These are phyloP conservation scores for Catocala fraxini DNA, from an alignment of 2,888 invertebrate species.

Conservation along the genomic window DNA sequence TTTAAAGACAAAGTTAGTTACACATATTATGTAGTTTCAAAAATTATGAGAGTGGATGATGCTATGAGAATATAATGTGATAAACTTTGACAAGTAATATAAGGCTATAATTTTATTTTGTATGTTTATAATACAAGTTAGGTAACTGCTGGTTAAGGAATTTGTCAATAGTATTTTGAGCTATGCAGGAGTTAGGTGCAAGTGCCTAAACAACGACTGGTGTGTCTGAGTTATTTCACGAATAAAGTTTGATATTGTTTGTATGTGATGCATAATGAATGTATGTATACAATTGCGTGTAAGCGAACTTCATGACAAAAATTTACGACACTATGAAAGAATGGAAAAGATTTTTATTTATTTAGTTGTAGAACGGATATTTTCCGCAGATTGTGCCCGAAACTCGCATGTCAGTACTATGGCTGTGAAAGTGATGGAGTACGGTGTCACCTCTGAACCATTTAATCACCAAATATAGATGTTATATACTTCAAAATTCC, in stretches of 20 bases:
- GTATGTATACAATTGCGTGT: slow-evolving; percentile 27
- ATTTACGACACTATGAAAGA: slow-evolving; percentile 21
- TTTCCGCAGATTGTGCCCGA: slow-evolving; percentile 34
- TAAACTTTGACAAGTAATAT: slow-evolving; percentile 44
- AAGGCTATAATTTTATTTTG: slow-evolving; percentile 26
- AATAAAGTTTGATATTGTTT: slow-evolving; percentile 13
- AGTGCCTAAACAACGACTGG: slow-evolving; percentile 15
- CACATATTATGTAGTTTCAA: slow-evolving; percentile 32
- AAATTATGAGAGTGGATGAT: slow-evolving; percentile 27
- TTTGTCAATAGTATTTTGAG: slow-evolving; percentile 19
- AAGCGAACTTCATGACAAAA: slow-evolving; percentile 74
- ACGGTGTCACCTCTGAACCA: slow-evolving; percentile 60
- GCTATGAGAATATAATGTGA: slow-evolving; percentile 38
- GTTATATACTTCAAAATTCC: slow-evolving; percentile 14
- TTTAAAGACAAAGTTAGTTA: slow-evolving; percentile 24
- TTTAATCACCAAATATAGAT: slow-evolving; percentile 55
- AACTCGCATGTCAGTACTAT: slow-evolving; percentile 53
- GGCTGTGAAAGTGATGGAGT: slow-evolving; percentile 70
- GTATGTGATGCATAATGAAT: slow-evolving; percentile 29
- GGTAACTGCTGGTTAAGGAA: slow-evolving; percentile 39
- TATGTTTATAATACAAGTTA: slow-evolving; percentile 11
- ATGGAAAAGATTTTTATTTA: slow-evolving; percentile 36
- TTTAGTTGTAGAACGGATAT: slow-evolving; percentile 33
- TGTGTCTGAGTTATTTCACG: slow-evolving; percentile 17
- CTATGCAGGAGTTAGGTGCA: no score